phyloP scores from a whole-genome alignment of 2,888 invertebrate species.

The Macaria notata region DNA sequence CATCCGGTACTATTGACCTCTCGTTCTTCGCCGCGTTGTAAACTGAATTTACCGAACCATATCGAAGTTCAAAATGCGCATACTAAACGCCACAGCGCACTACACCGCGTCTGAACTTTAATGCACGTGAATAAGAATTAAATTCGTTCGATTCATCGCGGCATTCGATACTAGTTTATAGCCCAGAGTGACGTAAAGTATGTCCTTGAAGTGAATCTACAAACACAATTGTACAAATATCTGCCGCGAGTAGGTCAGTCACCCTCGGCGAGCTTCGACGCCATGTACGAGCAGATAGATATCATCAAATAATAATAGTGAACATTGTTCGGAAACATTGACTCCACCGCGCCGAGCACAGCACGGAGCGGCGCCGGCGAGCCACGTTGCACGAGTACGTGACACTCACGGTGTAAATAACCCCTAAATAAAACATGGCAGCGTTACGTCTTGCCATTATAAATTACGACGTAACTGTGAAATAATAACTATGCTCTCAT shows the following conservation, averaged over 20 bases:
- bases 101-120: conserved; percentile 37
- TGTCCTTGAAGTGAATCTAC: conserved; percentile 73
- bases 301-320: conserved; percentile 34
- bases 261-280: conserved; percentile 51
- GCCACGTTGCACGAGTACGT: conserved; percentile 33
- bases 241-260: conserved; percentile 63
- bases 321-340: conserved; percentile 39
- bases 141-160: conserved; percentile 40
- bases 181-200: conserved; percentile 65
- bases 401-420: conserved; percentile 39
- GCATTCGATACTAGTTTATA: conserved; percentile 47
- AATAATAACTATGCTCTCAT: conserved; percentile 36
- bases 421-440: conserved; percentile 35
- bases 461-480: conserved; percentile 40
- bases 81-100: conserved; percentile 14
- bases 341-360: conserved; percentile 20
- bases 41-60: conserved; percentile 26
- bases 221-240: conserved; percentile 75
- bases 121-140: conserved; percentile 43
- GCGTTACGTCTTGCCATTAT: conserved; percentile 34
- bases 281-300: conserved; percentile 28
- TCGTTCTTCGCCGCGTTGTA: conserved; percentile 32
- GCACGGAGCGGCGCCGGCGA: conserved; percentile 21
- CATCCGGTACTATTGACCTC: conserved; percentile 50
- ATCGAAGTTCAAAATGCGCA: conserved; percentile 21